Evolutionary conservation across 2,888 invertebrate genomes (phyloP).

Genomic region (Clanis bilineata): DNA sequence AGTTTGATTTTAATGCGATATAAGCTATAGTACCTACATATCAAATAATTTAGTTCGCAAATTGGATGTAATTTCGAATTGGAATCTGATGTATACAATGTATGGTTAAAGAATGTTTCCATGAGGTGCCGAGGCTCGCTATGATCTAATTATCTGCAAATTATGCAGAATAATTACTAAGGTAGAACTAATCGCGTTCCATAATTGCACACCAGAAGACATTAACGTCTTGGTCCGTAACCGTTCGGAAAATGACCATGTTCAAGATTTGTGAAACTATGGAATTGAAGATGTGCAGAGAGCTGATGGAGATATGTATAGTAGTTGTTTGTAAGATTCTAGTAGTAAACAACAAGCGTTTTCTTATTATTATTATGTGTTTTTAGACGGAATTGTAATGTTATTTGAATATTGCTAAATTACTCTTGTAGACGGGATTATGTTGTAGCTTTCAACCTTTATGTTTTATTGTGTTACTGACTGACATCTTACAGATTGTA

Average conservation of each 20-base stretch:
- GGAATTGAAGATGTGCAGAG: not conserved
- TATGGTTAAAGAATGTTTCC: conserved; percentile 2
- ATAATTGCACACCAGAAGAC: conserved; percentile 3
- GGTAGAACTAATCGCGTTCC: conserved; percentile 7
- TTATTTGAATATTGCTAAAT: not conserved
- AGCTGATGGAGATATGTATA: not conserved
- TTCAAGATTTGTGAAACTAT: conserved; percentile 1
- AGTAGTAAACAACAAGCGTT: not conserved
- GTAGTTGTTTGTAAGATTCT: not conserved
- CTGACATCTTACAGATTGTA: too few species aligned
- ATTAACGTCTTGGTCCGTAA: conserved; percentile 5
- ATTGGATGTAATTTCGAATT: not conserved
- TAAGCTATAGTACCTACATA: not conserved
- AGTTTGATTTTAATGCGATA: not conserved
- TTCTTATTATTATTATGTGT: not conserved
- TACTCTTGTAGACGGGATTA: not conserved
- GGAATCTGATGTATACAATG: not conserved
- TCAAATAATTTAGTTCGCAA: not conserved
- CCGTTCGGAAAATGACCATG: conserved; percentile 4
- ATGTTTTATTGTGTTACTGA: too few species aligned
- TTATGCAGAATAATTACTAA: conserved; percentile 13
- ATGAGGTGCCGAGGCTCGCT: not conserved
- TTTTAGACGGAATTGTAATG: not conserved
- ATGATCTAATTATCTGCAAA: conserved; percentile 2
- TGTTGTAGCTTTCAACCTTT: not conserved